Percentiles rank a stretch among this genome's conserved stretches.
Evolutionary conservation across 2,797 vertebrate species (phyloP).

Genomic region (Kryptopterus vitreolus): DNA sequence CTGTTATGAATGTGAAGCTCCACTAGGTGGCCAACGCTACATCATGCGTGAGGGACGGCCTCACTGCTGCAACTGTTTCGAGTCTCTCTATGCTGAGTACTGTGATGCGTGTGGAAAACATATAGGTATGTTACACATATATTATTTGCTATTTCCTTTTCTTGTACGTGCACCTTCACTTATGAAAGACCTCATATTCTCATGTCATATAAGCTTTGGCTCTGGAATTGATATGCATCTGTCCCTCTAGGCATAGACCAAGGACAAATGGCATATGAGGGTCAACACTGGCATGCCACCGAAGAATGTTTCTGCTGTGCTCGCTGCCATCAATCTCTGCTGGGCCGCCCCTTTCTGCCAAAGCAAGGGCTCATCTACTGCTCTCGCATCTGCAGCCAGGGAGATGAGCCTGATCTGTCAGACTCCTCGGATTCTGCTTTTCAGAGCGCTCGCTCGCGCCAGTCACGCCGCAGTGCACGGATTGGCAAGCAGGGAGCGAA

Average conservation of each 20-base stretch:
- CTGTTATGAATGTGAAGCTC: slow-evolving; percentile 93
- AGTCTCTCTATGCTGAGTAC: slow-evolving; percentile 94
- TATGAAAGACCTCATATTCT: background rate
- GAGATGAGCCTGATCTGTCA: slow-evolving; percentile 91
- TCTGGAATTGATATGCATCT: slow-evolving; percentile 2
- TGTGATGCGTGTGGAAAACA: slow-evolving; percentile 96
- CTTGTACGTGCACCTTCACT: background rate
- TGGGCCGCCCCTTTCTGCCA: slow-evolving; percentile 94
- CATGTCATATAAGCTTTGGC: background rate
- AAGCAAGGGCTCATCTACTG: slow-evolving; percentile 98
- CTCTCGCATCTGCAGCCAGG: slow-evolving; percentile 91
- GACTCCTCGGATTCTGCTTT: slow-evolving; percentile 97
- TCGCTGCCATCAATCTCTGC: slow-evolving; percentile 91
- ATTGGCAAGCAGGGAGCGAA: slow-evolving; percentile 85
- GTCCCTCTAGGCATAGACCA: slow-evolving; percentile 88
- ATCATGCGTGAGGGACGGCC: slow-evolving; percentile 98
- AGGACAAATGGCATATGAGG: slow-evolving; percentile 97
- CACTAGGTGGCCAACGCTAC: slow-evolving; percentile 95
- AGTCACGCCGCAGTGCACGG: slow-evolving; percentile 91
- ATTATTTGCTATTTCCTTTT: background rate
- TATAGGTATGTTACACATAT: slow-evolving; percentile 80
- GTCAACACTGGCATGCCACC: slow-evolving; percentile 97
- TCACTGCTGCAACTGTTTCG: slow-evolving; percentile 98
- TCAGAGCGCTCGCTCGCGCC: slow-evolving; percentile 92
- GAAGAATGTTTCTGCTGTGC: slow-evolving; percentile 97